Evolutionary conservation across 2,888 invertebrate genomes (phyloP), one percentile per base, ranked within the genome.

Genomic region (Leptinotarsa peninsularis): DNA sequence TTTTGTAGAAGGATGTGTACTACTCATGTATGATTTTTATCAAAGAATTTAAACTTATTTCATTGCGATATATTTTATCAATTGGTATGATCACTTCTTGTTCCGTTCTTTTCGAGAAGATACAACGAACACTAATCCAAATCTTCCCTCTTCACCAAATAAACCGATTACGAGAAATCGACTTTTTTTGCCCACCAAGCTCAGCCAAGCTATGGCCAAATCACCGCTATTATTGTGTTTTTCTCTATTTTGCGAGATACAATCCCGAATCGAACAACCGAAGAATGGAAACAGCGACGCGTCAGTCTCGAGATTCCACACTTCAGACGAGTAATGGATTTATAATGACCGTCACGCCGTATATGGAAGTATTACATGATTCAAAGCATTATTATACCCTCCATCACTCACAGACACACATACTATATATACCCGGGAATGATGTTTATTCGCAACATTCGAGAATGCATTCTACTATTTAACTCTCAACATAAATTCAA

Each of bases 271-370:
- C 58, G 58, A 58, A 23, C 15, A 23, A 23, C 18, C 23, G 58
- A 58, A 14, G 58, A 58, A 58, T 14, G 23, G 58, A 58, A 58
- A 58, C 58, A 71, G 67, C 76, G 58, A 43, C 56, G 56, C 72
- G 60, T 74, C 74, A 56, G 74, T 71, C 68, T 67, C 71, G 74
- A 74, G 76, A 72, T 63, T 72, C 69, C 67, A 68, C 76, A 74
- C 73, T 76, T 66, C 23, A 69, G 74, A 63, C 66, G 74, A 66
- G 74, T 76, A 78, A 76, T 78, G 78, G 78, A 74, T 78, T 78
- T 78, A 78, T 78, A 78, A 78, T 78, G 78, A 72, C 75, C 69
- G 63, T 72, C 71, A 75, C 70, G 70, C 70, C 21, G 43, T 66
- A 56, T 70, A 52, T 54, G 23, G 43, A 66, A 27, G 52, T 67